Evolutionary conservation across 1,140 invertebrate genomes (phyloP).

Genomic region (Melipona quadrifasciata): DNA sequence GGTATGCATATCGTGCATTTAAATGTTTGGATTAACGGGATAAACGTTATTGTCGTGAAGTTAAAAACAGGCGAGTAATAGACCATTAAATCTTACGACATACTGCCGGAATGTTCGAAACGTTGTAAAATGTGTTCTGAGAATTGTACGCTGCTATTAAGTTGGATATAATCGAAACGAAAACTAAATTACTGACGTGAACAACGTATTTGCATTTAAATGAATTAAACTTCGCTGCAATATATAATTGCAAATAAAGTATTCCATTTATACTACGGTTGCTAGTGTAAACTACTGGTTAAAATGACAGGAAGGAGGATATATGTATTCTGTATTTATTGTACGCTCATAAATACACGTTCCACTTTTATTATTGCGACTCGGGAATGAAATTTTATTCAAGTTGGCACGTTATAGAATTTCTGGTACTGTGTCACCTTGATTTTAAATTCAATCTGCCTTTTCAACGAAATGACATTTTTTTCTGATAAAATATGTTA

Average conservation of each 20-base stretch:
- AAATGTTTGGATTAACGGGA: not conserved
- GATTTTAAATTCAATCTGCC: not conserved
- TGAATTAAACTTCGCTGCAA: not conserved
- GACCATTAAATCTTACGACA: not conserved
- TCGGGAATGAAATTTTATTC: too few relatives aligned
- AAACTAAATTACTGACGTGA: not conserved
- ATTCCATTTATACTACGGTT: not conserved
- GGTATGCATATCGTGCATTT: not conserved
- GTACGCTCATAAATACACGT: not conserved
- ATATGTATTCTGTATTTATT: not conserved
- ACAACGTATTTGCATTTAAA: not conserved
- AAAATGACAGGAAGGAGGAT: not conserved
- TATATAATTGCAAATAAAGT: too few relatives aligned
- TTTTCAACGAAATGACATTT: not conserved
- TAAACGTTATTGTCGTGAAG: not conserved
- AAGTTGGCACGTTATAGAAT: conserved; percentile 46
- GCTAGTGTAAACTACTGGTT: not conserved
- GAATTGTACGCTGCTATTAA: not conserved
- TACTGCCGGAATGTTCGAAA: not conserved
- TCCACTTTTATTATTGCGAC: not conserved
- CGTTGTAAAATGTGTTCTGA: not conserved
- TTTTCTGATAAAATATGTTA: too few relatives aligned
- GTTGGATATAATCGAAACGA: not conserved
- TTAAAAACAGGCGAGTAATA: not conserved
- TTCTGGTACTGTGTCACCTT: conserved; percentile 37